Conservation (phyloP, 2,888 invertebrate genomes). For the Aplocera efformata region DNA sequence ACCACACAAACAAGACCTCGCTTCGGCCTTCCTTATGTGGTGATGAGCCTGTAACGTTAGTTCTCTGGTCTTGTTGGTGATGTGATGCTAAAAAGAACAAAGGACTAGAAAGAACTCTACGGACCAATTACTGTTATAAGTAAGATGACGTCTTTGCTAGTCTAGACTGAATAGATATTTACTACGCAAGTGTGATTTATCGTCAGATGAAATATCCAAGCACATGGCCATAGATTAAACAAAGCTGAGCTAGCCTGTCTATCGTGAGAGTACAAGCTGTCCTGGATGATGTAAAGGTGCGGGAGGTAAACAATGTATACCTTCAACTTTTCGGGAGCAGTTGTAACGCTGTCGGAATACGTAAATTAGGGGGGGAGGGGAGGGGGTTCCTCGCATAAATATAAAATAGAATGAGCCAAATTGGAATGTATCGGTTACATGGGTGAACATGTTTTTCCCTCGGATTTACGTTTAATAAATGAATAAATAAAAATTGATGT, state of each 20-base stretch:
- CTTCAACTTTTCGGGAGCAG: conserved; percentile 26
- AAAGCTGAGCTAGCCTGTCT: background rate
- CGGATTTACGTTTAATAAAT: background rate
- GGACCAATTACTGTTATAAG: too few species aligned
- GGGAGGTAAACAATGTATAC: conserved; percentile 32
- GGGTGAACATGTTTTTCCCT: background rate
- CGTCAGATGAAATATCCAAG: too few species aligned
- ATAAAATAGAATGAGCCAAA: conserved; percentile 31
- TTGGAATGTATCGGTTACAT: conserved; percentile 32
- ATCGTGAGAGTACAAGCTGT: conserved; percentile 2
- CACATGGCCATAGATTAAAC: background rate
- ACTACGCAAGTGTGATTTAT: too few species aligned
- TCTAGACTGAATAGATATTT: too few species aligned
- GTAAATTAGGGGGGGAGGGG: conserved; percentile 32
- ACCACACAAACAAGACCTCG: too few species aligned
- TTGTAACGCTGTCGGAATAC: conserved; percentile 30
- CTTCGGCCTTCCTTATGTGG: too few species aligned
- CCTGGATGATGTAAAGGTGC: conserved; percentile 15
- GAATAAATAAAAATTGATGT: too few species aligned
- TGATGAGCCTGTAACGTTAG: too few species aligned
- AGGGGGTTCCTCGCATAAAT: conserved; percentile 26
- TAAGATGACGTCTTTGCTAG: too few species aligned
- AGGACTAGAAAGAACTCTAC: too few species aligned
- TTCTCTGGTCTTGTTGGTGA: too few species aligned
- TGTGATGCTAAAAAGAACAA: too few species aligned